A percentile compares a stretch with the other conserved stretches of the same genome.
These are phyloP conservation scores for Sinonovacula constricta DNA, from an alignment of 1,140 invertebrate genomes.

Conservation along the genomic window DNA sequence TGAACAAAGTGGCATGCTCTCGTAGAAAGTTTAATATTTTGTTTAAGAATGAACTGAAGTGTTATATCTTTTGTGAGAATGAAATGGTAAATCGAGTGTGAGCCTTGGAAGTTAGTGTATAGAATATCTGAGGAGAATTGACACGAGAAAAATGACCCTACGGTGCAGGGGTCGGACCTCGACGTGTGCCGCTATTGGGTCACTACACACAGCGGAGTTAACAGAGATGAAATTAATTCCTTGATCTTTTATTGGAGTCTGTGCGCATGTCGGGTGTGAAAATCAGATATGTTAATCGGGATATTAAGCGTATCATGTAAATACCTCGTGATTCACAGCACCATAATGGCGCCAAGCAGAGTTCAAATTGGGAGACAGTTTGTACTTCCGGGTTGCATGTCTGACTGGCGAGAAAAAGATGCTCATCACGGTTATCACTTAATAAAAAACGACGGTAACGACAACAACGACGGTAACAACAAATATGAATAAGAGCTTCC, in stretches of 20 bases:
- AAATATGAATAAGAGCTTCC: too few species aligned
- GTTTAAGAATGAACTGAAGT: slow-evolving; percentile 38
- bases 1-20: slow-evolving; percentile 17
- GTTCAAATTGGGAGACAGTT: too few species aligned
- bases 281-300: neutral
- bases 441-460: too few species aligned
- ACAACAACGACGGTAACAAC: too few species aligned
- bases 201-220: slow-evolving; percentile 1
- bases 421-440: too few species aligned
- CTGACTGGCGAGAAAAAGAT: too few species aligned
- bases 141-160: slow-evolving; percentile 39
- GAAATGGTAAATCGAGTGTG: slow-evolving; percentile 32
- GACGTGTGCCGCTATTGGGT: slow-evolving; percentile 8
- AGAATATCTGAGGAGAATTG: slow-evolving; percentile 19
- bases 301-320: neutral
- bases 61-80: slow-evolving; percentile 49
- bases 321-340: too few species aligned
- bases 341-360: too few species aligned
- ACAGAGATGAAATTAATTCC: neutral
- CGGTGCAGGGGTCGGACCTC: slow-evolving; percentile 2
- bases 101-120: slow-evolving; percentile 1
- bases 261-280: slow-evolving; percentile 3
- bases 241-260: neutral
- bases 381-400: too few species aligned
- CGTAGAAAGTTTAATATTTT: slow-evolving; percentile 31